phyloP scores from a whole-genome alignment of 2,113 vertebrate species.

The Morone chrysops region DNA sequence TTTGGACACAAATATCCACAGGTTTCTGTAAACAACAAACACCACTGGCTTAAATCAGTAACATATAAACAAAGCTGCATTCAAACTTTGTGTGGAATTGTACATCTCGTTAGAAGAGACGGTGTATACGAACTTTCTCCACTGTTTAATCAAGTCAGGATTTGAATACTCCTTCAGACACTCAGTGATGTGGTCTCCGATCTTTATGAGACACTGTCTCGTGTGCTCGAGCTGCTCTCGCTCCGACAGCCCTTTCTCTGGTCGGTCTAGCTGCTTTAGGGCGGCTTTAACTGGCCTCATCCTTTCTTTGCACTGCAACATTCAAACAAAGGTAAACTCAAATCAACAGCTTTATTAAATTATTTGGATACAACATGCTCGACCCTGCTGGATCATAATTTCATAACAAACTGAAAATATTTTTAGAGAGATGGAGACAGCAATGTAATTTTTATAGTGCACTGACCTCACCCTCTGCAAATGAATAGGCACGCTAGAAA shows the following conservation, averaged over 20 bases:
- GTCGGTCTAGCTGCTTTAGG: constrained; percentile 96
- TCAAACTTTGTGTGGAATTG: not conserved
- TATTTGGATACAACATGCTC: not conserved
- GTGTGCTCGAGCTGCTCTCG: constrained; percentile 98
- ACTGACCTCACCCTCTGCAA: too few species aligned
- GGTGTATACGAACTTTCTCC: constrained; percentile 91
- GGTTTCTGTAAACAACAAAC: constrained; percentile 85
- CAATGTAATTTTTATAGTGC: too few species aligned
- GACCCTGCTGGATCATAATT: not conserved
- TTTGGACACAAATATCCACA: constrained; percentile 99
- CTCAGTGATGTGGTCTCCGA: constrained; percentile 98
- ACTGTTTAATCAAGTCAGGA: constrained; percentile 97
- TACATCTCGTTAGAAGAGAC: not conserved
- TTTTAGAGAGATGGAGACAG: too few species aligned
- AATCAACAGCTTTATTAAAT: not conserved
- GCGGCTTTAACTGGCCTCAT: constrained; percentile 99
- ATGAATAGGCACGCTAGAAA: too few species aligned
- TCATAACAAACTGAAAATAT: too few species aligned
- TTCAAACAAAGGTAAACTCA: not conserved
- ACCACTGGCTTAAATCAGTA: not conserved
- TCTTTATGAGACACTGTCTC: constrained; percentile 97
- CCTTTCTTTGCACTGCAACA: constrained; percentile 95
- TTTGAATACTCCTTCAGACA: constrained; percentile 97
- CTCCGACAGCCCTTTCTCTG: constrained; percentile 98
- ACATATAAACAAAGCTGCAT: too few species aligned